These are phyloP conservation scores for Sphaerophoria rueppellii DNA, from an alignment of 2,888 invertebrate genomes.

Conservation along the genomic window DNA sequence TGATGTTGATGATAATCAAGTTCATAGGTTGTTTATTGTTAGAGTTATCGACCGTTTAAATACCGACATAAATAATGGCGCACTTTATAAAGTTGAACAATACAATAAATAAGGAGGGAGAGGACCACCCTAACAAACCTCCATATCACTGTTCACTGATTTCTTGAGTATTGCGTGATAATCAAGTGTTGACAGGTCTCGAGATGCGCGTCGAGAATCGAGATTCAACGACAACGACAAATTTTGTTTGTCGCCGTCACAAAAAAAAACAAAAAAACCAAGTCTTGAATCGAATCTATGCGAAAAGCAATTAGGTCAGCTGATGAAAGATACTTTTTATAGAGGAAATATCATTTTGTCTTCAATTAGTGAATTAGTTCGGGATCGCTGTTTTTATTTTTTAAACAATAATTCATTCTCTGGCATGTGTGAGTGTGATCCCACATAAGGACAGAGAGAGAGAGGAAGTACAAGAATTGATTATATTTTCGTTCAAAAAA, in stretches of 20 bases:
- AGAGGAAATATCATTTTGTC: slow-evolving; percentile 47
- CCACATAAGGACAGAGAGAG: not conserved
- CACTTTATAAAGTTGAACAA: too few species aligned
- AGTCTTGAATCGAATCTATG: slow-evolving; percentile 54
- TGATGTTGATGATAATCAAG: too few species aligned
- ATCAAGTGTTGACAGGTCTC: slow-evolving; percentile 59
- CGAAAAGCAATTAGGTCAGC: slow-evolving; percentile 69
- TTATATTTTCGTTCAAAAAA: not conserved
- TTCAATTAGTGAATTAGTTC: slow-evolving; percentile 52
- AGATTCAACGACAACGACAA: slow-evolving; percentile 18
- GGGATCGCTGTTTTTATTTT: slow-evolving; percentile 43
- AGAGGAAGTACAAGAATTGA: slow-evolving; percentile 21
- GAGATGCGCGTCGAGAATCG: slow-evolving; percentile 17
- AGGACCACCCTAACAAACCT: too few species aligned
- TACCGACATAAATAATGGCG: too few species aligned
- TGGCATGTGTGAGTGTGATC: slow-evolving; percentile 21
- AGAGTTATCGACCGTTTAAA: too few species aligned
- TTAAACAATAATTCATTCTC: slow-evolving; percentile 17
- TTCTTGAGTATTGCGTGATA: slow-evolving; percentile 61
- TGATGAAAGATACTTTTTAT: slow-evolving; percentile 65
- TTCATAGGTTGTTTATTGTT: too few species aligned
- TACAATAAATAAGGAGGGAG: too few species aligned
- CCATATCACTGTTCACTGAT: not conserved
- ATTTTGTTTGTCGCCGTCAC: slow-evolving; percentile 21
- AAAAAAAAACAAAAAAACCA: slow-evolving; percentile 30